These are phyloP conservation scores for Chrysocyon brachyurus DNA, from an alignment of 2,797 vertebrate genomes.

Conservation along the genomic window DNA sequence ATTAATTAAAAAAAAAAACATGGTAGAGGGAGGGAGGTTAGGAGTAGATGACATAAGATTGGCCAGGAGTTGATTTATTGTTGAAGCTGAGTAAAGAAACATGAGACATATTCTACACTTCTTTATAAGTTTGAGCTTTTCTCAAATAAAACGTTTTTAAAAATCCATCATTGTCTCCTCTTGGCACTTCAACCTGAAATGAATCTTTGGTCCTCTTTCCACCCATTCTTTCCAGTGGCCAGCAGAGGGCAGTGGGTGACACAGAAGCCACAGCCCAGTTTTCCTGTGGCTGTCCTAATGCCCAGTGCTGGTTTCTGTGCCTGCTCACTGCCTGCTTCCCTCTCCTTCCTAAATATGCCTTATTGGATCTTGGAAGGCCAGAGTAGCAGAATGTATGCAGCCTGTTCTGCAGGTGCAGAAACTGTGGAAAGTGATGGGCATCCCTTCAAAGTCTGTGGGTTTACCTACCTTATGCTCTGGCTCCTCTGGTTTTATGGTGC, in stretches of 20 bases:
- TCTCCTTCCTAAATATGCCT: not conserved
- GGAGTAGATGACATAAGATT: not conserved
- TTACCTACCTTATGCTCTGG: not conserved
- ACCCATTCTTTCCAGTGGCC: not conserved
- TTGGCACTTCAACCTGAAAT: not conserved
- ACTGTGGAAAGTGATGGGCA: too few relatives aligned
- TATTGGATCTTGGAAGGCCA: not conserved
- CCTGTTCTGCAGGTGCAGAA: not conserved
- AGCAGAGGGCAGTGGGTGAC: constrained; percentile 69
- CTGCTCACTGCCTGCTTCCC: not conserved
- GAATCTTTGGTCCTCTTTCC: not conserved
- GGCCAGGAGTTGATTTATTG: not conserved
- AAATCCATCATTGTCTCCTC: not conserved
- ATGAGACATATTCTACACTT: not conserved
- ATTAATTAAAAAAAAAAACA: too few relatives aligned
- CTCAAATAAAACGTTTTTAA: not conserved
- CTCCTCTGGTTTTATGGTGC: not conserved
- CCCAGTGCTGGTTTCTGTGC: too few relatives aligned
- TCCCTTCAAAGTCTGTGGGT: not conserved
- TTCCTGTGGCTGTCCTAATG: rapidly evolving
- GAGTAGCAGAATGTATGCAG: not conserved
- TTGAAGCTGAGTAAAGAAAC: not conserved
- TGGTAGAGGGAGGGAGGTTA: not conserved
- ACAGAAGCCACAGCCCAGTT: not conserved
- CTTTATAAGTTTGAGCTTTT: not conserved